Evolutionary conservation across 2,113 vertebrate genomes (phyloP).

Genomic region (Vombatus ursinus): DNA sequence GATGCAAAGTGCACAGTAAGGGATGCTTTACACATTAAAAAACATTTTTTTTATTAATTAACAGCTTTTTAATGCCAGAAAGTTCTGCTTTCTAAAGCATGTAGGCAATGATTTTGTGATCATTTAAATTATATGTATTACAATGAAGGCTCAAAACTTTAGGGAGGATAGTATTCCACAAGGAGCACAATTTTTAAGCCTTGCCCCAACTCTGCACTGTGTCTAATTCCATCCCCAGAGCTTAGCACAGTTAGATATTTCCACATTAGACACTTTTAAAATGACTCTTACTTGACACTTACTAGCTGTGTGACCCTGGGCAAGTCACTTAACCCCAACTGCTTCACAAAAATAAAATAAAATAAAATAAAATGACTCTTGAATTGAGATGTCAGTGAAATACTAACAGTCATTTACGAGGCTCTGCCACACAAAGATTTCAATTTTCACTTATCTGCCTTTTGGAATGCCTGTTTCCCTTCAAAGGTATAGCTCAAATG

Average conservation of each 20-base stretch:
- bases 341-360: too few relatives aligned
- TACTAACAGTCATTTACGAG: background rate
- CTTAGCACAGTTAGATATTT: background rate
- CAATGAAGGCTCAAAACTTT: background rate
- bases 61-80: background rate
- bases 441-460: background rate
- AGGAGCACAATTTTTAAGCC: background rate
- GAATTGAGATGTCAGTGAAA: background rate
- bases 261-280: background rate
- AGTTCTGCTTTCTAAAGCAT: background rate
- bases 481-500: background rate
- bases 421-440: background rate
- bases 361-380: background rate
- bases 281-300: too few relatives aligned
- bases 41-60: background rate
- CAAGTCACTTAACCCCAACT: too few relatives aligned
- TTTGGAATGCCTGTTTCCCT: background rate
- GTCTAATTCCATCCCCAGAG: background rate
- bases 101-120: background rate
- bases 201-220: background rate
- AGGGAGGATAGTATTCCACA: background rate
- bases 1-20: background rate
- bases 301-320: too few relatives aligned
- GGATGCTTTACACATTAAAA: background rate
- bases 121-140: background rate